phyloP scores from a whole-genome alignment of 2,113 vertebrate species.

The Tichodroma muraria region DNA sequence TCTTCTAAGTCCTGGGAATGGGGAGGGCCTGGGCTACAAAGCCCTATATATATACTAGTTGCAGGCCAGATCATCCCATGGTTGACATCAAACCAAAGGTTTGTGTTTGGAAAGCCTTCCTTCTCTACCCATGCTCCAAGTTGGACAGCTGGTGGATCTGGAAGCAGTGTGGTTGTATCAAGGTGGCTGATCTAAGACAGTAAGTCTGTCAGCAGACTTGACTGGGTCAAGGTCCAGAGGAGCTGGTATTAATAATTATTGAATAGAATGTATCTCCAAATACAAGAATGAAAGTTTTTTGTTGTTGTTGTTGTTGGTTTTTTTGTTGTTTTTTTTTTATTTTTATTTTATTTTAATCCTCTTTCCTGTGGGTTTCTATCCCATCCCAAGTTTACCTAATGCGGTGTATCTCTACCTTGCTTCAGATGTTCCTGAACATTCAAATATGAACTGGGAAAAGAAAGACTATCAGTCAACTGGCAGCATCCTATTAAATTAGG shows the following conservation, averaged over 20 bases:
- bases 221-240: neutral
- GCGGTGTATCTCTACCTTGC: neutral
- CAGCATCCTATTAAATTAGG: neutral
- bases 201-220: neutral
- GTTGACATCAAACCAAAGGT: neutral
- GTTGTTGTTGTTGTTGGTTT: too few species aligned
- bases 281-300: neutral
- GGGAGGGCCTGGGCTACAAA: neutral
- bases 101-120: neutral
- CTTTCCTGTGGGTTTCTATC: neutral
- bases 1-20: neutral
- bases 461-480: neutral
- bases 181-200: neutral
- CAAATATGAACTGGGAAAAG: neutral
- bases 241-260: neutral
- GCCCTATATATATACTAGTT: neutral
- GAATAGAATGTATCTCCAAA: neutral
- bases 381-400: neutral
- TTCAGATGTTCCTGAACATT: neutral
- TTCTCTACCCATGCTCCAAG: neutral
- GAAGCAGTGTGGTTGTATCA: neutral
- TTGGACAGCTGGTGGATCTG: neutral
- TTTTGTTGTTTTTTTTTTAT: neutral
- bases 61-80: neutral
- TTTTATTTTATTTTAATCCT: neutral